Evolutionary conservation across 2,888 invertebrate genomes (phyloP), one percentile per base, ranked within the genome.

Genomic region (Glyphotaelius pellucidus): DNA sequence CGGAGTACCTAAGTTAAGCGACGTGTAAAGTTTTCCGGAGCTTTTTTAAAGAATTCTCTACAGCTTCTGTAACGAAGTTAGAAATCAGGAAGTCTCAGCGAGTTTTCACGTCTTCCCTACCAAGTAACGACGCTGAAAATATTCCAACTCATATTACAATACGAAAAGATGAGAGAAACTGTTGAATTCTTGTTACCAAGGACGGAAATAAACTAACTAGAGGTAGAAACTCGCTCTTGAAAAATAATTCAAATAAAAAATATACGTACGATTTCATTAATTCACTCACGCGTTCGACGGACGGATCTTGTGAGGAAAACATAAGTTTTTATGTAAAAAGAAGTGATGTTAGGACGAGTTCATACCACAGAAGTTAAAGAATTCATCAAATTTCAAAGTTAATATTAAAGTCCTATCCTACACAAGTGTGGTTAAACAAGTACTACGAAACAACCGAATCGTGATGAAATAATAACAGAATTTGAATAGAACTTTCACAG

Each of bases 1-100:
- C 25, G 67, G 25, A 25, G 67, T n/a, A 9, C 67, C n/a, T 67
- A 67, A 67, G 67, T 67, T 67, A 67, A 9, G 67, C 19, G 81
- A 81, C 0, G 31, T 31, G 15, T 32, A 81, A 67, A n/a, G 67
- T 67, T 67, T n/a, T 83, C 31, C 0, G 31, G 32, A 31, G 30
- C 83, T 5, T 83, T 83, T 35, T 32, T 38, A 9, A 9, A 38
- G 25, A 83, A 83, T 83, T 83, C 25, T 83, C 83, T 83, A 32
- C 35, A 83, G 35, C 35, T 83, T 83, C 83, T 38, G 83, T 38
- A 83, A 83, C 83, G 83, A 83, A 83, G 31, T 32, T 83, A 83
- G 35, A 83, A 83, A 83, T 83, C 83, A 83, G 35, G 35, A 83
- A 32, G 25, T 35, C 19, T 83, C 35, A n/a, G 35, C 25, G 83